These are phyloP conservation scores for Diplodus puntazzo DNA, from an alignment of 2,797 vertebrate genomes.

Conservation along the genomic window DNA sequence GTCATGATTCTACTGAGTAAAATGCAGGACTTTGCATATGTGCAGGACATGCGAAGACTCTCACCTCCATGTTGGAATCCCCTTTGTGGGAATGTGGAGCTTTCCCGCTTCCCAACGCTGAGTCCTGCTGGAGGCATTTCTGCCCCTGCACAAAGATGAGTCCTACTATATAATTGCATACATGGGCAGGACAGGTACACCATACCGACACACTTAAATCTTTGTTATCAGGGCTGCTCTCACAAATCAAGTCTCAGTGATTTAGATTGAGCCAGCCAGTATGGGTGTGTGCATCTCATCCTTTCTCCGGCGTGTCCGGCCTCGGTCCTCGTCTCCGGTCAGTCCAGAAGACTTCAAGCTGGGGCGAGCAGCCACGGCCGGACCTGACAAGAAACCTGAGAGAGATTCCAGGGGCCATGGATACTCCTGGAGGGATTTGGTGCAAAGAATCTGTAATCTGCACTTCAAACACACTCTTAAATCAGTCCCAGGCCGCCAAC, in stretches of 20 bases:
- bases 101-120: conserved; percentile 63
- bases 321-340: conserved; percentile 58
- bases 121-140: conserved; percentile 58
- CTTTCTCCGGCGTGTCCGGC: conserved; percentile 33
- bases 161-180: conserved; percentile 6
- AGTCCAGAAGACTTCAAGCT: conserved; percentile 77
- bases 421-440: conserved; percentile 91
- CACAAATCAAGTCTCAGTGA: background rate
- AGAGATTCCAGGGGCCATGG: conserved; percentile 89
- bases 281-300: conserved; percentile 23
- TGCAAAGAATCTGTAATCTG: conserved; percentile 90
- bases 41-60: conserved; percentile 82
- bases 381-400: conserved; percentile 86
- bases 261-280: conserved; percentile 12
- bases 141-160: conserved; percentile 7
- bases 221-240: conserved; percentile 13
- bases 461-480: conserved; percentile 90
- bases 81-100: conserved; percentile 68
- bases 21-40: conserved; percentile 69
- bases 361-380: conserved; percentile 67
- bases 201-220: background rate
- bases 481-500: conserved; percentile 89
- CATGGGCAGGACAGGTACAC: conserved; percentile 30
- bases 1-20: conserved; percentile 57
- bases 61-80: conserved; percentile 84